A percentile compares a stretch with the other conserved stretches of the same genome.
Conservation (phyloP, 1,140 invertebrate genomes). For the Contarinia nasturtii region DNA sequence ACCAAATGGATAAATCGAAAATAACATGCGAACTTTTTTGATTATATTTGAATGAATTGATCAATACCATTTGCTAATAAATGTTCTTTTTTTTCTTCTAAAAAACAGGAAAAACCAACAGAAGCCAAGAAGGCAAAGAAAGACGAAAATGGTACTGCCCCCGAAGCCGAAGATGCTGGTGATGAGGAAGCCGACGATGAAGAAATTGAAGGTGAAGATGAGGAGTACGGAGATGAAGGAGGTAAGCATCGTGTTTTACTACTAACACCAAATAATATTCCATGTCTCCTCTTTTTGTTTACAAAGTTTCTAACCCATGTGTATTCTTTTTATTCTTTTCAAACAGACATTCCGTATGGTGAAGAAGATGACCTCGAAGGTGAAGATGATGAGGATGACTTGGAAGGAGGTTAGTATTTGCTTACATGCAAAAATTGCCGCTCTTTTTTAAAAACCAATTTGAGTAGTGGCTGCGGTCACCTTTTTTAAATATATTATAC, state of each 20-base stretch:
- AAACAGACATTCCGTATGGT: not conserved
- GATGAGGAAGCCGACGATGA: not conserved
- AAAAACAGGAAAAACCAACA: constrained; percentile 1
- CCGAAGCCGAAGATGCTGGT: not conserved
- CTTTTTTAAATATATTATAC: not conserved
- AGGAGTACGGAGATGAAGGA: not conserved
- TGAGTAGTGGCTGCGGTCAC: not conserved
- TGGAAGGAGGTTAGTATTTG: not conserved
- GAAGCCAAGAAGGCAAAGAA: constrained; percentile 1
- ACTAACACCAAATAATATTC: not conserved
- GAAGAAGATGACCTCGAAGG: not conserved
- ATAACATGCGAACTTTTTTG: not conserved
- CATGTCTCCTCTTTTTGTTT: not conserved
- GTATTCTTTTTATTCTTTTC: too few species aligned
- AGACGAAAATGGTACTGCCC: constrained; percentile 1
- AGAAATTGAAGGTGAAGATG: constrained; percentile 1
- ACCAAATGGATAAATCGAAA: not conserved
- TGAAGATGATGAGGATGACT: not conserved
- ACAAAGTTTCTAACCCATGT: not conserved
- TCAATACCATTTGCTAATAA: not conserved
- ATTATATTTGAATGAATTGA: not conserved
- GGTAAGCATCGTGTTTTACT: not conserved
- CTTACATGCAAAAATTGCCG: not conserved
- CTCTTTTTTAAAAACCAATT: too few species aligned
- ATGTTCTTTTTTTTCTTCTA: not conserved